Percentiles rank a stretch among this genome's conserved stretches.
These are phyloP conservation scores for Etheostoma cragini DNA, from an alignment of 2,113 vertebrate genomes.

Conservation along the genomic window DNA sequence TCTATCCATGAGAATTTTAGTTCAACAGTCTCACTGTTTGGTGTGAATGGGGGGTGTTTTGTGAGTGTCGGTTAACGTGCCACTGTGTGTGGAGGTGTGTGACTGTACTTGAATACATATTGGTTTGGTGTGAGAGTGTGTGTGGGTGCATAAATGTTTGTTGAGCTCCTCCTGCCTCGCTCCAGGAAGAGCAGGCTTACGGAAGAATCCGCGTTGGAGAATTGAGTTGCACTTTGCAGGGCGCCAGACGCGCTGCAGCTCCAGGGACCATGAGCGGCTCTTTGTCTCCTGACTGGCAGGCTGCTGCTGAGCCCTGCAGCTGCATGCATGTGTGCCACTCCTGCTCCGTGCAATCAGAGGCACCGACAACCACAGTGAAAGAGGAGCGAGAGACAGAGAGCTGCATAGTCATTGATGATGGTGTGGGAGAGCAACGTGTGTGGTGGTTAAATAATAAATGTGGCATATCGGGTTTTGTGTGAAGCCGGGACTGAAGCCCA, in stretches of 20 bases:
- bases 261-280: constrained; percentile 54
- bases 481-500: constrained; percentile 75
- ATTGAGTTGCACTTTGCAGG: constrained; percentile 75
- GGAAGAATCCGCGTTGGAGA: constrained; percentile 79
- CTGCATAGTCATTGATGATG: constrained; percentile 67
- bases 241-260: constrained; percentile 64
- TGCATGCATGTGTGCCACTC: constrained; percentile 63
- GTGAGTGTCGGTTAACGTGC: constrained; percentile 69
- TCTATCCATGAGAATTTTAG: constrained; percentile 59
- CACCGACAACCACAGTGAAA: constrained; percentile 56
- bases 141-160: constrained; percentile 82
- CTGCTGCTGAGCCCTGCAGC: constrained; percentile 69
- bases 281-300: constrained; percentile 70
- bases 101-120: constrained; percentile 80
- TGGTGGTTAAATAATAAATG: constrained; percentile 88
- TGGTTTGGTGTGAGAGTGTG: constrained; percentile 74
- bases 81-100: constrained; percentile 80
- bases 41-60: constrained; percentile 75
- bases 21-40: constrained; percentile 63
- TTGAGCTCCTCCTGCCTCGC: constrained; percentile 72
- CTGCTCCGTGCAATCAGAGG: constrained; percentile 54
- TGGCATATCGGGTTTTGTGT: constrained; percentile 83
- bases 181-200: constrained; percentile 74
- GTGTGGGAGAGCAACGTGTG: constrained; percentile 78
- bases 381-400: constrained; percentile 40